Percentiles rank a stretch among this genome's conserved stretches.
Evolutionary conservation across 2,888 invertebrate genomes (phyloP).

Genomic region (Phania funesta): DNA sequence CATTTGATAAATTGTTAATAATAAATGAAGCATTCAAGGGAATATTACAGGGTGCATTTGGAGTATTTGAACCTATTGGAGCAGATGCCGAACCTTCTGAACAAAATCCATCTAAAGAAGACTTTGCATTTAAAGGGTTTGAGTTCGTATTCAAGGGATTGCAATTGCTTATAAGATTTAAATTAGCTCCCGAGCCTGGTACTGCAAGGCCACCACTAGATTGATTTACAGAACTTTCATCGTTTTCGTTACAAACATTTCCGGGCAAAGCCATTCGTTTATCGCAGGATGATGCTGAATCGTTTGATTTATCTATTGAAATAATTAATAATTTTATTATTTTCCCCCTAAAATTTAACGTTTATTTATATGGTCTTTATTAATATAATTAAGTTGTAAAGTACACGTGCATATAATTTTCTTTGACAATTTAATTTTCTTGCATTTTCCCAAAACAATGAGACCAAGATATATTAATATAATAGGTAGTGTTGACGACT

Average conservation of each 20-base stretch:
- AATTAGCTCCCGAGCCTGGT: slow-evolving; percentile 67
- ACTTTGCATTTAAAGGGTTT: slow-evolving; percentile 48
- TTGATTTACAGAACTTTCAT: slow-evolving; percentile 52
- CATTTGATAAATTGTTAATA: slow-evolving; percentile 44
- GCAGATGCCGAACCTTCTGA: slow-evolving; percentile 32
- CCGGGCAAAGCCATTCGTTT: slow-evolving; percentile 29
- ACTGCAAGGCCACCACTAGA: slow-evolving; percentile 57
- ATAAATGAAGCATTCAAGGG: slow-evolving; percentile 48
- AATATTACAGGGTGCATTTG: slow-evolving; percentile 46
- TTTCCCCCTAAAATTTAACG: too few relatives aligned
- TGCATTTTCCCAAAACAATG: too few relatives aligned
- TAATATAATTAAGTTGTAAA: too few relatives aligned
- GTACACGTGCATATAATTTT: too few relatives aligned
- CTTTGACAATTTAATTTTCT: too few relatives aligned
- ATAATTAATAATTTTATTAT: background rate
- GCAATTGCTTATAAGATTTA: slow-evolving; percentile 47
- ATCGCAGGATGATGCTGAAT: slow-evolving; percentile 39
- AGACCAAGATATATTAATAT: too few relatives aligned
- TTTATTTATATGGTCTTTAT: too few relatives aligned
- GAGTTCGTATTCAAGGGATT: slow-evolving; percentile 34
- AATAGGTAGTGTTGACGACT: too few relatives aligned
- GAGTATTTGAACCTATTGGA: slow-evolving; percentile 28
- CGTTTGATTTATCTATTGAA: slow-evolving; percentile 47
- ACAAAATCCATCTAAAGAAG: slow-evolving; percentile 46
- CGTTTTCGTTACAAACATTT: slow-evolving; percentile 43